Percentiles rank a stretch among this genome's conserved stretches.
These are phyloP conservation scores for Luscinia megarhynchos DNA, from an alignment of 2,797 vertebrate genomes.

Conservation along the genomic window DNA sequence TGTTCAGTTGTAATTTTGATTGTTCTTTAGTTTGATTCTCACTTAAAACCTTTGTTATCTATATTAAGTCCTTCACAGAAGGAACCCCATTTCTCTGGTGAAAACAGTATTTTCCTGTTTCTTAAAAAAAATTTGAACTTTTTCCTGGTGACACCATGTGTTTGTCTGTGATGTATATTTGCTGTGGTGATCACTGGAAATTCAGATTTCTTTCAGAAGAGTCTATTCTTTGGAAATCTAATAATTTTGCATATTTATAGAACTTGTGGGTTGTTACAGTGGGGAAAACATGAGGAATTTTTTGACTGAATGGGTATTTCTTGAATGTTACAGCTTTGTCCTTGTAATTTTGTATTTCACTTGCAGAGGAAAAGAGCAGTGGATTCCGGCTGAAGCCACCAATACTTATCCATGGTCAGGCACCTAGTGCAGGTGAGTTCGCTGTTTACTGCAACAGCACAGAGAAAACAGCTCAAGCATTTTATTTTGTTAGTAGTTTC, in stretches of 20 bases:
- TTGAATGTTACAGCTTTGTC: not conserved
- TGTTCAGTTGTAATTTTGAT: not conserved
- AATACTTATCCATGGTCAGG: slow-evolving; percentile 96
- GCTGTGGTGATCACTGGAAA: not conserved
- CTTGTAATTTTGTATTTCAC: slow-evolving; percentile 22
- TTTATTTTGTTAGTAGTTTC: not conserved
- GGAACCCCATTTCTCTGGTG: not conserved
- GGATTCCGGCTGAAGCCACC: slow-evolving; percentile 98
- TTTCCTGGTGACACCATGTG: not conserved
- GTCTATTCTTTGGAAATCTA: not conserved
- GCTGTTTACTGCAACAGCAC: not conserved
- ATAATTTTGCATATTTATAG: not conserved
- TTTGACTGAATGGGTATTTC: not conserved
- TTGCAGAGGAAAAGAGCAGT: slow-evolving; percentile 93
- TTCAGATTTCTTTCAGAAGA: not conserved
- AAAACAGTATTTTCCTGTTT: not conserved
- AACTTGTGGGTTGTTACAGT: not conserved
- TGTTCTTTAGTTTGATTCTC: not conserved
- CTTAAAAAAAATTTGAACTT: not conserved
- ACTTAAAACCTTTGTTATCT: not conserved
- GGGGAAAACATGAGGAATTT: not conserved
- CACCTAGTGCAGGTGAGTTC: slow-evolving; percentile 92
- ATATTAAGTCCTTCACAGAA: not conserved
- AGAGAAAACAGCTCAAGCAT: not conserved
- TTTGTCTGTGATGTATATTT: not conserved